Base-by-base conservation (phyloP, 2,113 vertebrate species). In the Limanda limanda region DNA sequence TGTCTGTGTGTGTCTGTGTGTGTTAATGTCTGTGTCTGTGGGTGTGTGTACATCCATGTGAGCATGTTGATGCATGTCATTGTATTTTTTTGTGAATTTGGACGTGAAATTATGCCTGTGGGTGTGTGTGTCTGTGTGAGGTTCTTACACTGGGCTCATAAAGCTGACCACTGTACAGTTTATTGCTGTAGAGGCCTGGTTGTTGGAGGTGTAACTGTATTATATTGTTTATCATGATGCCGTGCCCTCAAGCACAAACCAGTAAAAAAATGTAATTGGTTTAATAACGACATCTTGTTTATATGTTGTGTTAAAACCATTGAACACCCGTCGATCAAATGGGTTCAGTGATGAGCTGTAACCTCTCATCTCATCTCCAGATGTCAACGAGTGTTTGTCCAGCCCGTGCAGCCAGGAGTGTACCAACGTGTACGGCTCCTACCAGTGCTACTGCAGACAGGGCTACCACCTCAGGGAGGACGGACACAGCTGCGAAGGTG, bases 371-470 rank as follows among this genome's bases (percentile, higher is more conserved):
- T 66, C 11, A 79, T 75, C 67, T 66, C 11, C 93, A 99, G 97
- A 99, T 75, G 93, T 97, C 87, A 98, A 99, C 0, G 97, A 99
- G 83, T 99, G 97, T 2, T 92, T 96, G 74, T 81, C 88, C 55
- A 95, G 83, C 75, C 96, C 95, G 9, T 98, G 97, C 94, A 95
- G 95, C 89, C 97, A 99, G 89, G 96, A 98, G 76, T 99, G 97
- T 23, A 95, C 96, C 91, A 98, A 99, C 60, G 85, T 97, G 76
- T 98, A 97, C 0, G 97, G 97, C 14, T 98, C 97, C 76, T 99
- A 97, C 88, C 97, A 98, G 92, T 98, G 97, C 83, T 98, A 98
- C 94, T 99, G 97, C 89, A 95, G 95, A 77, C 94, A 95, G 82
- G 97, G 97, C 20, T 98, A 96, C 94, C 93, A 96, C 91, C 94